Evolutionary conservation across 2,888 invertebrate genomes (phyloP).

Genomic region (Nasonia oneida): DNA sequence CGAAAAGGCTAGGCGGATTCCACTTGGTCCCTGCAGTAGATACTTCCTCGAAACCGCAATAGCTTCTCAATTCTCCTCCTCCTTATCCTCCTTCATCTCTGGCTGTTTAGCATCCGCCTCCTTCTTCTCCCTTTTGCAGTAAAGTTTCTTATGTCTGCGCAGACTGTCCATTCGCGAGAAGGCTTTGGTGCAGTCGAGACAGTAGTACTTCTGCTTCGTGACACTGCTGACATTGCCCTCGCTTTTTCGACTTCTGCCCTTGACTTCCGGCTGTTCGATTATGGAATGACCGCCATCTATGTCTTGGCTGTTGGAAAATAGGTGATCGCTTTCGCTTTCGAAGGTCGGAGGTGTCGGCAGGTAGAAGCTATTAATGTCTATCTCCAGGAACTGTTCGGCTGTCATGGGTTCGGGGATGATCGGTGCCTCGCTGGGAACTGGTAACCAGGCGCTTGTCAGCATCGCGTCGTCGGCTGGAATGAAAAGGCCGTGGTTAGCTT

Average conservation of each 20-base stretch:
- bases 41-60: neutral
- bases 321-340: conserved; percentile 6
- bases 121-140: conserved; percentile 67
- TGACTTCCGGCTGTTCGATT: neutral
- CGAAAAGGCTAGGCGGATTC: no score
- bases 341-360: conserved; percentile 39
- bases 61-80: neutral
- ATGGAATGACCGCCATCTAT: no score
- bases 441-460: conserved; percentile 51
- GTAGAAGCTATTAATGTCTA: conserved; percentile 26
- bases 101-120: neutral
- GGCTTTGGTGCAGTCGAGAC: conserved; percentile 65
- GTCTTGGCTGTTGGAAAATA: neutral
- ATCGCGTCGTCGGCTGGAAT: conserved; percentile 46
- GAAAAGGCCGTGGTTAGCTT: neutral
- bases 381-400: conserved; percentile 11
- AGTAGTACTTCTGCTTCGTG: neutral
- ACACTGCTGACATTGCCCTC: neutral
- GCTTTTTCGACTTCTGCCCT: neutral
- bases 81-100: neutral
- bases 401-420: neutral
- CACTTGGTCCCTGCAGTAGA: no score
- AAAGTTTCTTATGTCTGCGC: conserved; percentile 70
- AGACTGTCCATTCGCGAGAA: conserved; percentile 72
- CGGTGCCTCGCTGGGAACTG: neutral